Evolutionary conservation across 2,113 vertebrate genomes (phyloP), one percentile per base, ranked within the genome.

Genomic region (Notarius lentiginosus): DNA sequence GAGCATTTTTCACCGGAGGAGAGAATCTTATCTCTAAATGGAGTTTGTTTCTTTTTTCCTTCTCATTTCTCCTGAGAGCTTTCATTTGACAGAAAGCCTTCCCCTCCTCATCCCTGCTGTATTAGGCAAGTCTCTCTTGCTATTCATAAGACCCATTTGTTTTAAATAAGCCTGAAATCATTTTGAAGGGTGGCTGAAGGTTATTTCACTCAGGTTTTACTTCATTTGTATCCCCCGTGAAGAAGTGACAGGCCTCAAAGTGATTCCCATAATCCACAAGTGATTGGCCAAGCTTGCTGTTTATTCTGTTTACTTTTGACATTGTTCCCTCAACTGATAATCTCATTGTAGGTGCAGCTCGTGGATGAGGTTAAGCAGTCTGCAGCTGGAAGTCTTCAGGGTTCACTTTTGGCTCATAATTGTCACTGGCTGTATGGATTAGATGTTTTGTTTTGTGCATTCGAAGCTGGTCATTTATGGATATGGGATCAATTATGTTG

Each of bases 11-110:
- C 82, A 84, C 68, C 7, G 58, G 72, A 66, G 87, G 87, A 92
- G 90, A 91, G 89, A 92, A 90, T 94, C 90, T 93, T 93, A 94
- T 95, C 94, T 92, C 87, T 88, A 93, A 93, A 92, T 91, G 89
- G 91, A 90, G 76, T 88, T 84, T 89, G 84, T 65, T 83, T 85
- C n/a, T 53, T 51, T 60, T 70, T 41, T 27, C 10, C 65, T 82
- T 76, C 79, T 83, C 20, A 17, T 53, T 84, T 85, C 85, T 88
- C 76, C 87, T 66, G 83, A 88, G 86, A 85, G 87, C 76, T 58
- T 89, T 80, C 75, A 80, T 89, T 85, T 83, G 72, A 88, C 81
- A 83, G 70, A 85, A 82, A 49, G 68, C 84, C 83, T 89, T 70
- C 56, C 49, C 27, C 76, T 76, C 61, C 68, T 85, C 30, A n/a